Percentiles rank a stretch among this genome's conserved stretches.
phyloP scores from a whole-genome alignment of 2,888 invertebrate species.

The Microplitis deprimator region DNA sequence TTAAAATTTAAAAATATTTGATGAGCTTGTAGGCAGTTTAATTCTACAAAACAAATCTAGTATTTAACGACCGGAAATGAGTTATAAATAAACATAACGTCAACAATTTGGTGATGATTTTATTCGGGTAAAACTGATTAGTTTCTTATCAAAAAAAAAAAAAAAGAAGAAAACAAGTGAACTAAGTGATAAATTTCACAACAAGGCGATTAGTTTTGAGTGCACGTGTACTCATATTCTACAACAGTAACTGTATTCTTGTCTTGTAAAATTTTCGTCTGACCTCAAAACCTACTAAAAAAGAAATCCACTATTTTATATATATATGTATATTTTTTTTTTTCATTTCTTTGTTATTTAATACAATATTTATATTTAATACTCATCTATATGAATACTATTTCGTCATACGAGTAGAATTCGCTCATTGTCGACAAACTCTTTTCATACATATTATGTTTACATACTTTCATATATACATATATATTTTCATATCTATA shows the following conservation, averaged over 20 bases:
- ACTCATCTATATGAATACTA: background rate
- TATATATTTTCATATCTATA: background rate
- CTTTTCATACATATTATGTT: background rate
- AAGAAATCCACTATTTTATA: background rate
- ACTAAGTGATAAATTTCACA: constrained; percentile 1
- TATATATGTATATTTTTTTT: background rate
- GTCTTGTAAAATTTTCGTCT: constrained; percentile 1
- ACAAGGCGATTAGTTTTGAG: constrained; percentile 6
- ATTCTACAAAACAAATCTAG: background rate
- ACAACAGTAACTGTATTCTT: background rate
- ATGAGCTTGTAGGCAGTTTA: background rate
- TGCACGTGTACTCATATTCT: constrained; percentile 11
- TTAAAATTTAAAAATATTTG: no score
- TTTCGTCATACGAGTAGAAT: background rate
- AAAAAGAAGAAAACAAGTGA: background rate
- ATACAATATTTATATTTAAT: background rate
- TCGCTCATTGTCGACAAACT: background rate
- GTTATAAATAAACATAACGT: background rate
- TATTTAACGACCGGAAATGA: background rate
- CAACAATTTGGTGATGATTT: background rate
- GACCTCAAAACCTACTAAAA: constrained; percentile 16
- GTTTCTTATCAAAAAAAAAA: background rate
- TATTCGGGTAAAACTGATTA: background rate
- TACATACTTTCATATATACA: background rate
- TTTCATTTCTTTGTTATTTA: background rate